Base-by-base conservation (phyloP, 2,113 vertebrate genomes). In the Corvus hawaiiensis region DNA sequence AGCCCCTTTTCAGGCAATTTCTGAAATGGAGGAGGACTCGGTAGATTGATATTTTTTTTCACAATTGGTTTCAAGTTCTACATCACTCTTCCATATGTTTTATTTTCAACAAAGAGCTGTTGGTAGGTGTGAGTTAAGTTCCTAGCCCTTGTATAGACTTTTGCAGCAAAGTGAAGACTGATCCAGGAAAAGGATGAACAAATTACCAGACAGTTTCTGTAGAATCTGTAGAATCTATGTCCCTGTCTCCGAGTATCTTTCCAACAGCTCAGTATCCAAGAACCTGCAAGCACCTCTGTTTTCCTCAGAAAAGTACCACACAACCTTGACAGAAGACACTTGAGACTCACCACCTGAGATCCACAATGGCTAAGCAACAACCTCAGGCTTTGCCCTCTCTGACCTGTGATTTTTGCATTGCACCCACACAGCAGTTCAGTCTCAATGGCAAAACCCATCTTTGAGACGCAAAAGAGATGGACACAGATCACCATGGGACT, bases 401-500 rank as follows among this genome's bases (percentile, higher is more conserved):
- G 35, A 61, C 8, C 24, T 23, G 9, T 16, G 41, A 4, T 9
- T 18, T 63, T 72, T 76, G 6, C 11, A 7, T 23, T 55, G 48
- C 9, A 39, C 13, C 5, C 55, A 72, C 0, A 0, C 4, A 76
- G 18, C 10, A 43, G 30, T 11, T 80, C 58, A 61, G 11, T 1
- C 28, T 51, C 39, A 55, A 30, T 10, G 68, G 39, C 17, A 72
- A 83, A 86, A 4, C 8, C 8, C 30, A 55, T 2, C 8, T 76
- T 37, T 3, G 4, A 24, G 9, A 66, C 37, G 13, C 15, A 63
- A 30, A 62, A 72, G 18, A 43, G 10, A 58, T 7, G 10, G 43
- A 35, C 12, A 12, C 7, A 43, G 3, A 18, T 8, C 4, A 49
- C 26, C 46, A 21, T 1, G 2, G 12, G 6, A 39, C 44, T 21